Conservation (phyloP, 2,888 invertebrate species). For the Anagyrus pseudococci region DNA sequence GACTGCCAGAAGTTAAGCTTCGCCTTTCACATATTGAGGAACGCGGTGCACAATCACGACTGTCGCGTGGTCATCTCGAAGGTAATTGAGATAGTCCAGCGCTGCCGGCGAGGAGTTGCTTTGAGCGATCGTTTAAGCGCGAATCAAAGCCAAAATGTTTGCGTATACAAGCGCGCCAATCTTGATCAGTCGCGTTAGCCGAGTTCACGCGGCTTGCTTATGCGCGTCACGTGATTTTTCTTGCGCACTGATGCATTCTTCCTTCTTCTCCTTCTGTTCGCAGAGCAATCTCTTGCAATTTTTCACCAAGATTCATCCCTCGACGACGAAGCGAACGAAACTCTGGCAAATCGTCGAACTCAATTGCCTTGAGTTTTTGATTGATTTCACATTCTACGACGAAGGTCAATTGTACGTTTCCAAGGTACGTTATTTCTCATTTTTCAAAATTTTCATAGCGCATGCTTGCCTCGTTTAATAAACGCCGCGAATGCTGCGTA, state of each 20-base stretch:
- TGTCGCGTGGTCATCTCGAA: slow-evolving; percentile 70
- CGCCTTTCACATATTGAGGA: slow-evolving; percentile 64
- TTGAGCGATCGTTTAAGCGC: too few relatives aligned
- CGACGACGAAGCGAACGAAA: slow-evolving; percentile 64
- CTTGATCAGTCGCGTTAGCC: too few relatives aligned
- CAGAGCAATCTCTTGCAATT: slow-evolving; percentile 64
- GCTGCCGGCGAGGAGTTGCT: too few relatives aligned
- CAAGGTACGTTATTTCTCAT: slow-evolving; percentile 56
- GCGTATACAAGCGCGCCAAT: too few relatives aligned
- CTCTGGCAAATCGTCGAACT: slow-evolving; percentile 66
- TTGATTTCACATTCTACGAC: slow-evolving; percentile 64
- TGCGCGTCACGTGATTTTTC: too few relatives aligned
- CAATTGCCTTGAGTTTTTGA: slow-evolving; percentile 65
- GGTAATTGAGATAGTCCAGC: too few relatives aligned
- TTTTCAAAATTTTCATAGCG: too few relatives aligned
- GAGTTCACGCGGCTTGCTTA: too few relatives aligned
- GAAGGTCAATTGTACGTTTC: slow-evolving; percentile 66
- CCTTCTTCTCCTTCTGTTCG: not conserved
- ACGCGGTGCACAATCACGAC: slow-evolving; percentile 67
- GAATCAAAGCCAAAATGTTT: too few relatives aligned
- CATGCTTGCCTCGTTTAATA: too few relatives aligned
- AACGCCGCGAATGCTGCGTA: too few relatives aligned
- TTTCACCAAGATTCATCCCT: slow-evolving; percentile 64
- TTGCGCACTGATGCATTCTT: too few relatives aligned
- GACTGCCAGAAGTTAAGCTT: slow-evolving; percentile 61